Evolutionary conservation across 30 jellyfish, hydroid and myxozoan species (phyloP).

Genomic region (Cassiopea xamachana): DNA sequence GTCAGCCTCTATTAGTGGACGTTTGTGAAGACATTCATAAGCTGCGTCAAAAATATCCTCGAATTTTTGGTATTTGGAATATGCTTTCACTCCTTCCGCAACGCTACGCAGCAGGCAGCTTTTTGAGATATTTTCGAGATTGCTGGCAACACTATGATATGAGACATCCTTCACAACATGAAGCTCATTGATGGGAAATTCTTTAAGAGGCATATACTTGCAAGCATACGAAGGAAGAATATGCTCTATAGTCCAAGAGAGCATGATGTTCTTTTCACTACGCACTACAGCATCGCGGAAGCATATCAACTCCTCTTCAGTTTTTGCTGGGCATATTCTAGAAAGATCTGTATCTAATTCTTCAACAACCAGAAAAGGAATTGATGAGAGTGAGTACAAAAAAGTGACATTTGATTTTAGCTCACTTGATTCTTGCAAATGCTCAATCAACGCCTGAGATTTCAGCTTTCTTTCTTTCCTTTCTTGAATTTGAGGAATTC

Average conservation of each 20-base stretch:
- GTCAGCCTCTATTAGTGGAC: background rate
- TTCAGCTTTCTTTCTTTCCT: background rate
- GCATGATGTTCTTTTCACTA: background rate
- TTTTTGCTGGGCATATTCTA: background rate
- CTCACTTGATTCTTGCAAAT: background rate
- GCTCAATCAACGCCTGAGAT: constrained; percentile 36
- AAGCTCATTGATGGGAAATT: background rate
- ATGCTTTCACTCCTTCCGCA: constrained; percentile 32
- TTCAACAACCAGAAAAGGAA: constrained; percentile 43
- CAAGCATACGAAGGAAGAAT: constrained; percentile 36
- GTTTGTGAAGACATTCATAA: constrained; percentile 7
- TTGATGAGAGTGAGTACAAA: background rate
- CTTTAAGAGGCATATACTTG: background rate
- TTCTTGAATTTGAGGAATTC: constrained; percentile 9
- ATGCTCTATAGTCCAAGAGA: constrained; percentile 41
- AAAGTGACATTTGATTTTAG: background rate
- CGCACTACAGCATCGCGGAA: constrained; percentile 18
- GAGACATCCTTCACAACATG: background rate
- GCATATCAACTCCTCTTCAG: background rate
- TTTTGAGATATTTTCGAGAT: constrained; percentile 17
- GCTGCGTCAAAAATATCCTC: constrained; percentile 13
- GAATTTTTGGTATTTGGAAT: background rate
- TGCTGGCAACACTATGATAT: constrained; percentile 17
- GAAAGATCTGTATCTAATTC: background rate
- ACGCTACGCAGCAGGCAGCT: background rate